These are phyloP conservation scores for Myotis pilosus DNA, from an alignment of 2,797 vertebrate species.

Conservation along the genomic window DNA sequence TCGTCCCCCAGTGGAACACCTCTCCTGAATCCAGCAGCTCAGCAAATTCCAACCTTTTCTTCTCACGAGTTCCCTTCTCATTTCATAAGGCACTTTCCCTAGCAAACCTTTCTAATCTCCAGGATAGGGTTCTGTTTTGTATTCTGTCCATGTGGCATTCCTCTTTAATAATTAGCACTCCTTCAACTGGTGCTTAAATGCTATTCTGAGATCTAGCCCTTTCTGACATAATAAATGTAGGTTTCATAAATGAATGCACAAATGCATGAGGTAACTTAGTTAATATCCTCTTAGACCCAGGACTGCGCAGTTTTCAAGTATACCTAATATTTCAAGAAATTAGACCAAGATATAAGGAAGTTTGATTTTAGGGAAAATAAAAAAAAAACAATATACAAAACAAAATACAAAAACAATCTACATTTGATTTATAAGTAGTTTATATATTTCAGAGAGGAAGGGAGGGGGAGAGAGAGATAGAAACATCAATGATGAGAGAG, in stretches of 20 bases:
- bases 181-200: constrained; percentile 4
- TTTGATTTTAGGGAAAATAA: constrained; percentile 10
- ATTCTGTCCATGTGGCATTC: not conserved
- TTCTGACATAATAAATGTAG: not conserved
- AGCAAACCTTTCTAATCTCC: not conserved
- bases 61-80: not conserved
- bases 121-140: not conserved
- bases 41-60: not conserved
- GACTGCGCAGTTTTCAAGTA: not conserved
- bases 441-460: no score
- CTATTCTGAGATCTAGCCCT: not conserved
- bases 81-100: not conserved
- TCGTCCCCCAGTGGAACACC: not conserved
- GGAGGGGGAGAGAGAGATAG: no score
- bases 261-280: not conserved
- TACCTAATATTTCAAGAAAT: not conserved
- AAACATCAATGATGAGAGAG: no score
- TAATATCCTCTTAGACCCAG: not conserved
- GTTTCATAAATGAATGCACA: not conserved
- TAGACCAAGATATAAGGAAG: not conserved
- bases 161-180: not conserved
- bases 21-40: not conserved
- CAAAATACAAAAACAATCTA: not conserved
- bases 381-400: not conserved
- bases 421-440: not conserved